phyloP scores from a whole-genome alignment of 2,888 invertebrate species.

The Drosophila pegasa region DNA sequence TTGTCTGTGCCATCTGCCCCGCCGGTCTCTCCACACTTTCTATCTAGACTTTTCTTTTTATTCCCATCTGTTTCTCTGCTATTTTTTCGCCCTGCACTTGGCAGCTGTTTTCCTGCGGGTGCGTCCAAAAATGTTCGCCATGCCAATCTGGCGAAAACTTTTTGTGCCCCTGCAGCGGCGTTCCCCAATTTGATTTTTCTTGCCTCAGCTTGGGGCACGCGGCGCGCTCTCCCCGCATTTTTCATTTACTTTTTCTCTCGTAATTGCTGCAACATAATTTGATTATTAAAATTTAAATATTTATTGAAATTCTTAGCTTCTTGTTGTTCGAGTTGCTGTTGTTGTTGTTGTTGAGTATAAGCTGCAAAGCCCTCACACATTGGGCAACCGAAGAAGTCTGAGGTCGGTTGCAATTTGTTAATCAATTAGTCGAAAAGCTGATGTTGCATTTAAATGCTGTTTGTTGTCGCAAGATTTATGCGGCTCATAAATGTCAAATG shows the following conservation, averaged over 20 bases:
- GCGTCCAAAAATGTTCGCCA: slow-evolving; percentile 43
- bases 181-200: slow-evolving; percentile 1
- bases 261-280: slow-evolving; percentile 78
- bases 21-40: slow-evolving; percentile 13
- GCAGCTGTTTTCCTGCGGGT: slow-evolving; percentile 62
- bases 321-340: not conserved
- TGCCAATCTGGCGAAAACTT: slow-evolving; percentile 57
- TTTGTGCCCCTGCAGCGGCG: slow-evolving; percentile 20
- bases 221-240: not conserved
- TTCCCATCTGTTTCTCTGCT: slow-evolving; percentile 3
- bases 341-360: not conserved
- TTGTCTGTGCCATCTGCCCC: slow-evolving; percentile 50
- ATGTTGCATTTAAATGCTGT: slow-evolving; percentile 67
- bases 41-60: slow-evolving; percentile 9
- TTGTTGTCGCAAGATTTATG: slow-evolving; percentile 67
- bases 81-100: slow-evolving; percentile 44
- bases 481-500: slow-evolving; percentile 75
- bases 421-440: slow-evolving; percentile 70
- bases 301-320: slow-evolving; percentile 62
- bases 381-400: not conserved
- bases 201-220: slow-evolving; percentile 27
- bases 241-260: not conserved
- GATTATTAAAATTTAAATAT: slow-evolving; percentile 81
- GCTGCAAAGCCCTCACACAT: slow-evolving; percentile 9
- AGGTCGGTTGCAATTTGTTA: slow-evolving; percentile 41